Base-by-base conservation (phyloP, 2,113 vertebrate genomes). In the Vulpes ferrilata region DNA sequence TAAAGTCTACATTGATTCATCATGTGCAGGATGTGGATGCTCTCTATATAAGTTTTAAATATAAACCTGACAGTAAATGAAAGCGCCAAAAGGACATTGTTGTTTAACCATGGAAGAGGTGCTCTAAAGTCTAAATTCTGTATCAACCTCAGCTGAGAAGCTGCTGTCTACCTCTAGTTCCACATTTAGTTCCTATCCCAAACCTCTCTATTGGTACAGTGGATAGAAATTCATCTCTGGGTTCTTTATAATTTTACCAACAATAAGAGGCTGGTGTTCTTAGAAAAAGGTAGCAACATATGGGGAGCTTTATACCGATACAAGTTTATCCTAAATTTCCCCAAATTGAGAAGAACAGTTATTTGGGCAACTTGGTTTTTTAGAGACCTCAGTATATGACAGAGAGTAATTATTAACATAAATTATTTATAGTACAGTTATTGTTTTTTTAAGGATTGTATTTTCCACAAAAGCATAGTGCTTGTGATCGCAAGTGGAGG, bases 341-440 rank as follows among this genome's bases (percentile, higher is more conserved):
- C 76, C 60, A 38, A 60, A 93, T 65, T 96, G 27, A 76, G 69
- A 93, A 94, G 69, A 79, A 38, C 64, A 90, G 71, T 92, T 95
- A 95, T 88, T 92, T 87, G 84, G 51, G 81, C 35, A 96, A 88
- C 92, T 96, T 96, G 93, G 16, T 71, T 95, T 95, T 69, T 69
- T 69, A 80, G 62, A 93, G 57, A 59, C 59, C 65, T 97, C 83
- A 84, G 69, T 20, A 19, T 71, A 69, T 95, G 23, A 62, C 65
- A 80, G 35, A 91, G 55, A 95, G 16, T 25, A 92, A 92, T 94
- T 95, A 96, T 96, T 95, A 96, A 71, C 53, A 78, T 89, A 79
- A 91, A 71, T 94, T 92, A 95, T 96, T 96, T 90, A 95, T 71
- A 32, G n/a, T 84, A 84, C 79, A 15, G 27, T 94, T 96, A 79